Evolutionary conservation across 1,140 invertebrate genomes (phyloP).

Genomic region (Scaptomyza graminum): DNA sequence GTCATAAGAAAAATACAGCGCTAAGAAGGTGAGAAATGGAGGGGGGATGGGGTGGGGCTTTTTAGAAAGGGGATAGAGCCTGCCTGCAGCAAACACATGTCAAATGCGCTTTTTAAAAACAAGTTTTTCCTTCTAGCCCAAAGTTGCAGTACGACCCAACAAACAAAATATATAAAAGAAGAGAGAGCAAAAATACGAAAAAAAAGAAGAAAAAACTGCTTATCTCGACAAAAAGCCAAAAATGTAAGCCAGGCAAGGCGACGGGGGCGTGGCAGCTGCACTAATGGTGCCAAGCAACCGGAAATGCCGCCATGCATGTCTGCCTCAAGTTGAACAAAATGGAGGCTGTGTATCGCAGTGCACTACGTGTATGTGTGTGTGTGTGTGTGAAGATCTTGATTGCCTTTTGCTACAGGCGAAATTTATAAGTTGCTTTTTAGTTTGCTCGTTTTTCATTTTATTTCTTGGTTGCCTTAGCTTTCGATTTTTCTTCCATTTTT

Average conservation of each 20-base stretch:
- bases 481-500: no score
- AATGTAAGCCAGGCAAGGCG: constrained; percentile 22
- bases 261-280: constrained; percentile 69
- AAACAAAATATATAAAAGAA: constrained; percentile 1
- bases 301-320: constrained; percentile 81
- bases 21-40: background rate
- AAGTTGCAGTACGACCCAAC: constrained; percentile 32
- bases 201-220: constrained; percentile 63
- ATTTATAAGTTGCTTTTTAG: constrained; percentile 43
- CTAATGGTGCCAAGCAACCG: constrained; percentile 80
- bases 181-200: background rate
- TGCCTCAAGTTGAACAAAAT: constrained; percentile 67
- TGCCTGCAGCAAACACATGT: constrained; percentile 77
- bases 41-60: background rate
- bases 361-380: constrained; percentile 17
- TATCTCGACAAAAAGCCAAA: constrained; percentile 79
- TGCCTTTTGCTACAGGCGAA: constrained; percentile 71
- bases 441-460: background rate
- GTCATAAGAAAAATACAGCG: constrained; percentile 40
- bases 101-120: constrained; percentile 68
- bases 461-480: constrained; percentile 9
- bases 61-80: background rate
- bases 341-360: constrained; percentile 68
- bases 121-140: constrained; percentile 76
- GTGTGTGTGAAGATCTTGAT: constrained; percentile 65